Percentiles rank a stretch among this genome's conserved stretches.
These are phyloP conservation scores for Sminthurides bifidus DNA, from an alignment of 1,140 invertebrate species.

Conservation along the genomic window DNA sequence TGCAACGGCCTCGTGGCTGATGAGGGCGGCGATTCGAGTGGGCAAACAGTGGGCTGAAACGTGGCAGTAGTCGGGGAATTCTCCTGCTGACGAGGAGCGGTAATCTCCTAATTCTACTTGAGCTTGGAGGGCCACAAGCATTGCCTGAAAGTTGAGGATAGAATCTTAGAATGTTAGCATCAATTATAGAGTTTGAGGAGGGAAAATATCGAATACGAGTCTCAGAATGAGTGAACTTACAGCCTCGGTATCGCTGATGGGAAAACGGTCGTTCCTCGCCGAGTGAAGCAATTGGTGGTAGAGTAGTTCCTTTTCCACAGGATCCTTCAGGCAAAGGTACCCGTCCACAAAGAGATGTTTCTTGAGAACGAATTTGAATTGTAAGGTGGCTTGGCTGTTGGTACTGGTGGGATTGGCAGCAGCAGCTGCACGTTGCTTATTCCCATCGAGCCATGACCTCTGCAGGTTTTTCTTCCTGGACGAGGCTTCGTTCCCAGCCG, in stretches of 20 bases:
- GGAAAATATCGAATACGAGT: not conserved
- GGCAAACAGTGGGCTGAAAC: conserved; percentile 51
- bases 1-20: conserved; percentile 64
- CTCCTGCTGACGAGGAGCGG: conserved; percentile 37
- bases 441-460: conserved; percentile 96
- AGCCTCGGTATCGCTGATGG: conserved; percentile 81
- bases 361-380: conserved; percentile 62
- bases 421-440: conserved; percentile 49
- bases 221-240: conserved; percentile 45
- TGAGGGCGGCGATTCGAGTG: conserved; percentile 56
- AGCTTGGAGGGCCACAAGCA: conserved; percentile 84
- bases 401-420: conserved; percentile 34
- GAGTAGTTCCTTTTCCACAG: conserved; percentile 88
- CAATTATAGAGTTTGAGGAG: not conserved
- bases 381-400: conserved; percentile 41
- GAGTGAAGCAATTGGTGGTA: conserved; percentile 89
- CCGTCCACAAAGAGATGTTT: conserved; percentile 85
- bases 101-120: conserved; percentile 84
- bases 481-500: conserved; percentile 66
- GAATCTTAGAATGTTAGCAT: conserved; percentile 5
- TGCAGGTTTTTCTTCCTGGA: conserved; percentile 73
- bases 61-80: conserved; percentile 50
- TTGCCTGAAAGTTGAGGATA: conserved; percentile 45
- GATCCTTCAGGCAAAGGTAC: conserved; percentile 69
- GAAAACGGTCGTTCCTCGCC: conserved; percentile 76